Conservation (phyloP, 1,140 invertebrate species). For the Euschistus heros region DNA sequence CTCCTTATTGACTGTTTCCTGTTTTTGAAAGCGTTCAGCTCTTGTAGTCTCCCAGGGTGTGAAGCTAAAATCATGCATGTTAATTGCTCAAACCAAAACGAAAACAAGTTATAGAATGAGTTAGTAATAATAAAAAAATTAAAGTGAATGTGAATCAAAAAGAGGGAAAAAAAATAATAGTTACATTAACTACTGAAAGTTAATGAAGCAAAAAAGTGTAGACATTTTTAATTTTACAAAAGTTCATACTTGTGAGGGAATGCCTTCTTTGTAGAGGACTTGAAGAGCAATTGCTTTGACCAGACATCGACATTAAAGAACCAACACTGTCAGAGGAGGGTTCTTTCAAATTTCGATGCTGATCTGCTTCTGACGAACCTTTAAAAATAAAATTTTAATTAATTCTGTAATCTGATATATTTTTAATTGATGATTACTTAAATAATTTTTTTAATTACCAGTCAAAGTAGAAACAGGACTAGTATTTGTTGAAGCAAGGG, state of each 20-base stretch:
- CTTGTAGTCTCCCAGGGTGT: conserved; percentile 52
- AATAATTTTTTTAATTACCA: conserved; percentile 40
- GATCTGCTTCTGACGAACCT: conserved; percentile 43
- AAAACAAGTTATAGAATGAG: conserved; percentile 21
- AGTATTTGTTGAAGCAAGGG: conserved; percentile 61
- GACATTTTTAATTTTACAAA: neutral
- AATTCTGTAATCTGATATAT: neutral
- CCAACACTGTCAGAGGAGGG: conserved; percentile 59
- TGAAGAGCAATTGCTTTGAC: conserved; percentile 63
- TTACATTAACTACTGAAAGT: conserved; percentile 7
- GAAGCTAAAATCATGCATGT: conserved; percentile 39
- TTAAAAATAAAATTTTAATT: conserved; percentile 25
- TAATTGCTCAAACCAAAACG: conserved; percentile 6
- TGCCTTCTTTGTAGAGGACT: conserved; percentile 66
- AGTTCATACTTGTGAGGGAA: conserved; percentile 61
- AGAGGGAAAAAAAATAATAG: neutral
- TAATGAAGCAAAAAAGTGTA: conserved; percentile 19
- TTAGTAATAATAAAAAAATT: conserved; percentile 22
- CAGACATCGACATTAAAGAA: conserved; percentile 65
- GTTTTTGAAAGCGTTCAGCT: conserved; percentile 58
- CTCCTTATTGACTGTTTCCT: conserved; percentile 58
- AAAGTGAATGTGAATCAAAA: neutral
- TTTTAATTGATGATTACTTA: neutral
- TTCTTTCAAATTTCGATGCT: conserved; percentile 33
- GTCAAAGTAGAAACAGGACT: conserved; percentile 81